Conservation (phyloP, 2,113 vertebrate genomes). For the Progne subis region DNA sequence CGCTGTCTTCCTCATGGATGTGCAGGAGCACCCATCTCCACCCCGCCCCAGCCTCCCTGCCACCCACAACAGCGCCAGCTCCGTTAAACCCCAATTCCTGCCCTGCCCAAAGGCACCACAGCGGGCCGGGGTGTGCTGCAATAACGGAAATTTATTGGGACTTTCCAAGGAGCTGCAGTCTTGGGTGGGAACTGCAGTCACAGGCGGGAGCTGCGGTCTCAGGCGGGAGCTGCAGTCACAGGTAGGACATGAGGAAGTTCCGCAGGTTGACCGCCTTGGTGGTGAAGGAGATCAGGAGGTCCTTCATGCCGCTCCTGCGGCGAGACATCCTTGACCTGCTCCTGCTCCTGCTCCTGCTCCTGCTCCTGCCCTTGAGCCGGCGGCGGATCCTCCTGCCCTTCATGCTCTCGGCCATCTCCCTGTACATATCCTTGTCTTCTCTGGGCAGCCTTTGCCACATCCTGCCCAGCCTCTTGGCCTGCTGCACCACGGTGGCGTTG, state of each 20-base stretch:
- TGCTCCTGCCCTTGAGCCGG: neutral
- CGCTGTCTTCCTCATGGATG: neutral
- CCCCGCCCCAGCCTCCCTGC: neutral
- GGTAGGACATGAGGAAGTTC: neutral
- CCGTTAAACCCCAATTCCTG: neutral
- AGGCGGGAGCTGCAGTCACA: neutral
- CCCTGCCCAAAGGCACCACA: neutral
- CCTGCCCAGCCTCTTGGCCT: neutral
- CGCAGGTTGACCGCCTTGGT: neutral
- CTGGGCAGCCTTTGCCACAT: neutral
- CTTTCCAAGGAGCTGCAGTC: neutral
- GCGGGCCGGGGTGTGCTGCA: neutral
- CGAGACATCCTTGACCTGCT: neutral
- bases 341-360: neutral
- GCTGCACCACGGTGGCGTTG: neutral
- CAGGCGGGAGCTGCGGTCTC: neutral
- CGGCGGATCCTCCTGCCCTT: neutral
- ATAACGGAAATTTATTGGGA: neutral
- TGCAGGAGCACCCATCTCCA: neutral
- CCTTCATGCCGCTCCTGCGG: neutral
- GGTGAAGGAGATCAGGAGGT: neutral
- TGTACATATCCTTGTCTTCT: neutral
- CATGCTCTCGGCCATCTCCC: neutral
- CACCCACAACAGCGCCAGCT: rapidly evolving
- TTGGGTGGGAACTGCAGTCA: neutral